Evolutionary conservation across 53 echinoderm and acorn worm species (phyloP), one percentile per base, ranked within the genome.

Genomic region (Temnopleurus reevesii): DNA sequence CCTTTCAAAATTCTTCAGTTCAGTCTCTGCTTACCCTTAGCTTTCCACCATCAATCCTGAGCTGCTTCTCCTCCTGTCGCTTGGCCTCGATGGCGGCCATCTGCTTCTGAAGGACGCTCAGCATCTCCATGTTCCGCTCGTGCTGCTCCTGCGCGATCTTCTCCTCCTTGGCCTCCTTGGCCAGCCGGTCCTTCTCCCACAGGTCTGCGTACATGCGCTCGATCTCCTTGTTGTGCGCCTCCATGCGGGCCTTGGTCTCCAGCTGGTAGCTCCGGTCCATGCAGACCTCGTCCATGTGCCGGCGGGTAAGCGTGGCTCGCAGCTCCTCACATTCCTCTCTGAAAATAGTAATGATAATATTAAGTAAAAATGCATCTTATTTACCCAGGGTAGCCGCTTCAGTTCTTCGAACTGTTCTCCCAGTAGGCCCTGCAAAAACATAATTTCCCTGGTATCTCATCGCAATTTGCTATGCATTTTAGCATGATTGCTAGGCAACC

Each of bases 221-320:
- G 8, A 93, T 65, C 0, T 34, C 92, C 61, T 89, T 84, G 79
- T 93, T 65, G 44, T 99, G 91, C 61, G 89, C 89, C 8, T 93
- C 90, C 83, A 93, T 92, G 28, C 92, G 88, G 10, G 84, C 92
- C 89, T 99, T 99, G 89, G 95, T 99, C 43, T 89, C 89, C 18
- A 99, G 94, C 90, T 99, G 99, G 28, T 94, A 91, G 34, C 91
- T 79, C 2, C 98, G 81, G 57, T 99, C 99, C 85, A 96, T 91
- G 92, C 99, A 96, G 15, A 96, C 99, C 53, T 99, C 99, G 81
- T 99, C 99, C 96, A 94, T 95, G 92, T 99, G 96, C 31, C 99
- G 92, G 12, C 99, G 89, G 5, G 99, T 92, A 33, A 98, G 90
- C 28, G 99, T 99, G 26, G 96, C 92, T 13, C 99, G 81, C 23